Conservation (phyloP, 1,140 invertebrate species). For the Triops longicaudatus region DNA sequence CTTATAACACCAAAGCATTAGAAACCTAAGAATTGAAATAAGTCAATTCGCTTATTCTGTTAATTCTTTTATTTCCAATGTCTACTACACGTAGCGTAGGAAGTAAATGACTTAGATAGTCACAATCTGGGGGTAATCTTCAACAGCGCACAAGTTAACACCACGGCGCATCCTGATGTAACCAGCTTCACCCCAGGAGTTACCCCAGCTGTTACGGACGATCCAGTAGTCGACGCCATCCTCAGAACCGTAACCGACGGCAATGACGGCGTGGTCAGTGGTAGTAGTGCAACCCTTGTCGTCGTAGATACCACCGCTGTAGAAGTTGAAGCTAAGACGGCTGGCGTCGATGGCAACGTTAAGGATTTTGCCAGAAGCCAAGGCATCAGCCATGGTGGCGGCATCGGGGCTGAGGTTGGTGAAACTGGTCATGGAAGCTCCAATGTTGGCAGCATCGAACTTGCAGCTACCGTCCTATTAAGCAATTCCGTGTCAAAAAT, state of each 20-base stretch:
- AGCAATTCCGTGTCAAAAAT: neutral
- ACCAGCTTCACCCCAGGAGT: constrained; percentile 46
- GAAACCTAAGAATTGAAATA: too few relatives aligned
- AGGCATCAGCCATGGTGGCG: constrained; percentile 40
- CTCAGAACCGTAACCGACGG: constrained; percentile 43
- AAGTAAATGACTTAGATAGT: neutral
- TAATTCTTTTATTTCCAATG: too few relatives aligned
- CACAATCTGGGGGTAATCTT: neutral
- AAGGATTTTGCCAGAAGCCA: constrained; percentile 46
- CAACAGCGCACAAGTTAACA: constrained; percentile 38
- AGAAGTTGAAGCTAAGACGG: constrained; percentile 18
- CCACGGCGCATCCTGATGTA: constrained; percentile 46
- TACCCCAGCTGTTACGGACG: constrained; percentile 46
- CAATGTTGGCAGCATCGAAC: neutral
- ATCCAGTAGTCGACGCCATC: constrained; percentile 46
- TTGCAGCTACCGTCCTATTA: constrained; percentile 2
- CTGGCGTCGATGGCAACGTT: constrained; percentile 46
- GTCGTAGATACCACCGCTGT: constrained; percentile 1
- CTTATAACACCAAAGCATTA: too few relatives aligned
- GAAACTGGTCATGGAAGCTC: neutral
- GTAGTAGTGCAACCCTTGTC: neutral
- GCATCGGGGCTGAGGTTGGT: neutral
- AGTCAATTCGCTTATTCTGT: too few relatives aligned
- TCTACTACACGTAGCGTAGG: too few relatives aligned
- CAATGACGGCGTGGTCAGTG: constrained; percentile 45